Conservation (phyloP, 2,113 vertebrate genomes). For the Elgaria multicarinata region DNA sequence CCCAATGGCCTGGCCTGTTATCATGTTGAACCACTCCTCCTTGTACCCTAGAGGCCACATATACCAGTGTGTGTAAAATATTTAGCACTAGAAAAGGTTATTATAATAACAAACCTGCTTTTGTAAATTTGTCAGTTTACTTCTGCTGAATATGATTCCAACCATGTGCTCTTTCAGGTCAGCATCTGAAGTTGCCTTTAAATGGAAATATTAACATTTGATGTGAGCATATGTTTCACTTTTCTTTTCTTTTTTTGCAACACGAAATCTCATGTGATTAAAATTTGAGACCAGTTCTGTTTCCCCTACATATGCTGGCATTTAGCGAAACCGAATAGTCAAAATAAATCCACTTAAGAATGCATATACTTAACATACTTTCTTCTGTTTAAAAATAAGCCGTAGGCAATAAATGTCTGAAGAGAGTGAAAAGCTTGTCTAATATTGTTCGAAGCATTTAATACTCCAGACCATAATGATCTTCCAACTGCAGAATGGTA, state of each 20-base stretch:
- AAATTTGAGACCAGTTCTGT: conserved; percentile 26
- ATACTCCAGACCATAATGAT: background rate
- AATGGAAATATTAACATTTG: conserved; percentile 29
- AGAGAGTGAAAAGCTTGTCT: background rate
- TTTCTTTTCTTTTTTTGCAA: background rate
- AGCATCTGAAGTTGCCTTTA: conserved; percentile 94
- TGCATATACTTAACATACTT: background rate
- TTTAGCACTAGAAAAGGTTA: background rate
- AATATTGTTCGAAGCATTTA: background rate
- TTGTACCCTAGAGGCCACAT: background rate
- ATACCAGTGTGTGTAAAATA: background rate
- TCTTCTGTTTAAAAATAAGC: background rate
- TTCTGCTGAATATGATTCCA: conserved; percentile 99
- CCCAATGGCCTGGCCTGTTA: background rate
- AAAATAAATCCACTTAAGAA: background rate
- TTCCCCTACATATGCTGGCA: background rate
- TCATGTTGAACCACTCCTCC: background rate
- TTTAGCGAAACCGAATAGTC: background rate
- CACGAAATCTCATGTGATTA: background rate
- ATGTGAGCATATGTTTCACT: background rate
- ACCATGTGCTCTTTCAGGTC: conserved; percentile 99
- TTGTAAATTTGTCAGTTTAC: conserved; percentile 98
- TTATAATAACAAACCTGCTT: conserved; percentile 88
- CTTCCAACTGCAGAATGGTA: background rate
- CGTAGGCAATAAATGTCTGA: background rate